Base-by-base conservation (phyloP, 1,140 invertebrate species). In the Popillia japonica region DNA sequence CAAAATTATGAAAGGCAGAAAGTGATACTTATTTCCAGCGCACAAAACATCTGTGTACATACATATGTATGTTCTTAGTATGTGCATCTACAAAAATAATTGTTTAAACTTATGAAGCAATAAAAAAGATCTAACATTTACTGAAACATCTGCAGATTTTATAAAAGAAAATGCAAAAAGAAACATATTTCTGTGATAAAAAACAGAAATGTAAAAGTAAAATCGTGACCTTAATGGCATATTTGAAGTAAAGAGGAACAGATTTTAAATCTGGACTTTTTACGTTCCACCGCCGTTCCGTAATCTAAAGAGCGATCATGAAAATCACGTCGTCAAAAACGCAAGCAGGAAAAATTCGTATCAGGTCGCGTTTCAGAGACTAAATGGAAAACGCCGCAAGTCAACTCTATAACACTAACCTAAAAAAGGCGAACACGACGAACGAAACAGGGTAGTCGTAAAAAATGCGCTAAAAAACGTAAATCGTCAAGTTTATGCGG, bases 371-470 rank as follows among this genome's bases (percentile, higher is more conserved):
- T 20, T 11, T 64, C 22, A 20, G 61, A 64, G 17, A 20, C 22
- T 27, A 64, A 64, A 64, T 27, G 61, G 61, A 64, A 64, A 64
- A 64, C 61, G 61, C 61, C 61, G 61, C 61, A 20, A 64, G 61
- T 17, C 0, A 17, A 17, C 17, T 11, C 6, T 64, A 64, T 64
- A 64, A 64, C 61, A 64, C 17, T 64, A 64, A 64, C 61, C 61
- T 27, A 64, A 64, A 64, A 20, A 64, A 64, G 23, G 0, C 61
- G 61, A 64, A 27, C 61, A 20, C 17, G 17, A 20, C 17, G 22
- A 64, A 17, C 61, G 20, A 64, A 22, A n/a, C 61, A 17, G 61
- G 23, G 23, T 8, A 22, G 6, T 64, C 61, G 22, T 64, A 64
- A 64, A 59, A 59, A n/a, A 59, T n/a, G 55, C 55, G 55, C 55